Evolutionary conservation across 2,888 invertebrate species (phyloP).

Genomic region (Petrolisthes cinctipes): DNA sequence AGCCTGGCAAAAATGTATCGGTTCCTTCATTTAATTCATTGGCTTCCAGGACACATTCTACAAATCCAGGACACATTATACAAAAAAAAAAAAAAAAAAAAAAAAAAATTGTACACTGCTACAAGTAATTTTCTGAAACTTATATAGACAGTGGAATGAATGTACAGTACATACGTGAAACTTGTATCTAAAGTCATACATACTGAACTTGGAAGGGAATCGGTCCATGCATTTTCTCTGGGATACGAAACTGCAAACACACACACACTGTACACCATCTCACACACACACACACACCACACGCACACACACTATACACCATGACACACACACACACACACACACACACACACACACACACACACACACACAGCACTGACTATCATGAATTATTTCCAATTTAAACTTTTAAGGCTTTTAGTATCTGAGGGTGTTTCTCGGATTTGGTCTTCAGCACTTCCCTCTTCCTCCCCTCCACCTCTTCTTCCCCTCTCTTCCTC

Average conservation of each 20-base stretch:
- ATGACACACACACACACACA: not conserved
- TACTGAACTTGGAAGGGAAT: too few relatives aligned
- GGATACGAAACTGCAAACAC: not conserved
- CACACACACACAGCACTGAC: not conserved
- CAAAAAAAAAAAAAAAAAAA: too few relatives aligned
- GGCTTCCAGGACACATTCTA: too few relatives aligned
- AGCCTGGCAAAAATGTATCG: too few relatives aligned
- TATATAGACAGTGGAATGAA: too few relatives aligned
- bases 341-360: conserved; percentile 7
- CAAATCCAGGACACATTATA: too few relatives aligned
- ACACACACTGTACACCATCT: not conserved
- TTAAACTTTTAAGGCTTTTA: conserved; percentile 46
- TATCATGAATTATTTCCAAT: conserved; percentile 52
- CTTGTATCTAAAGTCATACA: too few relatives aligned
- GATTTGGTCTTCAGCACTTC: conserved; percentile 8
- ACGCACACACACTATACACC: not conserved
- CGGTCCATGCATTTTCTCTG: too few relatives aligned
- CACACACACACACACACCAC: not conserved
- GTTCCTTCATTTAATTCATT: too few relatives aligned
- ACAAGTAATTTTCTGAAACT: too few relatives aligned
- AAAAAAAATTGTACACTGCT: too few relatives aligned
- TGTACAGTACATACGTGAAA: too few relatives aligned
- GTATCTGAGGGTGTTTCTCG: conserved; percentile 36
- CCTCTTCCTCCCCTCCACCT: not conserved
- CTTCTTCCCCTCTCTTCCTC: not conserved